Base-by-base conservation (phyloP, 2,888 invertebrate genomes). In the Caenorhabditis virilis region DNA sequence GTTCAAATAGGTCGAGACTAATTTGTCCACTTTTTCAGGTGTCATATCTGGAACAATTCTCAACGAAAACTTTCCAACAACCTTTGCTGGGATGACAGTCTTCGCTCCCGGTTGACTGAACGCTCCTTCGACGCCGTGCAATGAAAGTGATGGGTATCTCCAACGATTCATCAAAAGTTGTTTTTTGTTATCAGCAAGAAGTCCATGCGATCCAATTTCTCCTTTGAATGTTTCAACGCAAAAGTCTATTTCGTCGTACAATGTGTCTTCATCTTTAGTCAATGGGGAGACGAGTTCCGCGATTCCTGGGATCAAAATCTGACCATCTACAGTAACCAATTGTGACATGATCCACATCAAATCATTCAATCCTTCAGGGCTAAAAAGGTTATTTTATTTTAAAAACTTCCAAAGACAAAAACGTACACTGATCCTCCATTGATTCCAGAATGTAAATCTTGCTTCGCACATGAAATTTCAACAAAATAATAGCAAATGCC, bases 1-100 rank as follows among this genome's bases (percentile, higher is more conserved):
- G 63, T 91, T 88, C 49, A 97, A 80, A 84, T 92, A 89, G 49
- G 89, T 88, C 36, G 88, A 87, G 9, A 95, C 95, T n/a, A 75
- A 47, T 22, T 72, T 64, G 42, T 90, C 90, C n/a, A 95, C 89
- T 77, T 90, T 89, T 39, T 62, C 61, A 4, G 61, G 57, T 13
- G 59, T 66, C 87, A 95, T 94, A 84, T 95, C 87, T 0, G 97
- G 97, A n/a, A 98, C 97, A 76, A 94, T 89, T 52, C 98, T 89
- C 72, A 98, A 90, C 0, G 95, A 95, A 86, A 98, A 98, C 85
- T 98, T 98, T 22, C 95, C 97, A 78, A 89, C 90, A 0, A 97
- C 95, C 60, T 74, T 76, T 15, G 71, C 65, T 6, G 72, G 71
- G 46, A 76, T 76, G 23, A 75, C 74, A 2, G 97, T 97, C 84